Evolutionary conservation across 2,113 vertebrate genomes (phyloP).

Genomic region (Heterotilapia buettikoferi): DNA sequence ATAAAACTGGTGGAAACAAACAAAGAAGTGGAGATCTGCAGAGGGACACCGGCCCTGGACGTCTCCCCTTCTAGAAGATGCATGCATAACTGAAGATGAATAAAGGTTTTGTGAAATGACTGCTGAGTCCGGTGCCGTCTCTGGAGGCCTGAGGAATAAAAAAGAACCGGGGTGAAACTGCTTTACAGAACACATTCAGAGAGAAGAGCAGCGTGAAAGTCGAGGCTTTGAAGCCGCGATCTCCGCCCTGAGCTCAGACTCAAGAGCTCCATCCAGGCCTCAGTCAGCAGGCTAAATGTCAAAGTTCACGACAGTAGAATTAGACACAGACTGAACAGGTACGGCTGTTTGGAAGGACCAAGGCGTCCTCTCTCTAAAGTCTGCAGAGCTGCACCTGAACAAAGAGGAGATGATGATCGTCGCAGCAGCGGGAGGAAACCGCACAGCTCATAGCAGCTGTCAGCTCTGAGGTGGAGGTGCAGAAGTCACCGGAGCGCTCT

Average conservation of each 20-base stretch:
- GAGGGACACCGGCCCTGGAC: neutral
- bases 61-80: neutral
- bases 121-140: neutral
- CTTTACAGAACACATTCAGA: neutral
- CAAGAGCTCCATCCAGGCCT: neutral
- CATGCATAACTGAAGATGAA: neutral
- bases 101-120: neutral
- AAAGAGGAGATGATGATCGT: neutral
- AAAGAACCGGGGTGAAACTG: neutral
- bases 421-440: neutral
- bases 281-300: neutral
- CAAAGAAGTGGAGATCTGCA: neutral
- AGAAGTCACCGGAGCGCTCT: neutral
- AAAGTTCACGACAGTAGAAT: neutral
- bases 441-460: neutral
- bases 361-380: neutral
- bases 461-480: neutral
- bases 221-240: neutral
- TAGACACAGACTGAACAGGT: neutral
- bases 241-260: neutral
- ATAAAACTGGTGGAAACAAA: neutral
- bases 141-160: neutral
- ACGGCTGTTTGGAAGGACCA: accelerated
- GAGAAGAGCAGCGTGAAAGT: neutral
- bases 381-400: neutral